Conservation (phyloP, 35 echinoderm and acorn worm genomes). For the Heliocidaris tuberculata region DNA sequence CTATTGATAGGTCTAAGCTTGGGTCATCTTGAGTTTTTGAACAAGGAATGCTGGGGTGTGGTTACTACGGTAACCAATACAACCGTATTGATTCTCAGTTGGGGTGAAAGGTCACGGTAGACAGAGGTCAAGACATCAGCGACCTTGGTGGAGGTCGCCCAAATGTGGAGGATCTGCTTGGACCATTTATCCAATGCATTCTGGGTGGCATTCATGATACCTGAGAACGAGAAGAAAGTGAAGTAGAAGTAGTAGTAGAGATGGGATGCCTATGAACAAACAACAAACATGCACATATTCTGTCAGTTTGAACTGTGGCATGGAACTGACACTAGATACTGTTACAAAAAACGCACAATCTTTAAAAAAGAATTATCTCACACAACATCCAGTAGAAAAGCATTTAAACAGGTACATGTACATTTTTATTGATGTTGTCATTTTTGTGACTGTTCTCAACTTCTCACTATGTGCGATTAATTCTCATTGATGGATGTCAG, state of each 20-base stretch:
- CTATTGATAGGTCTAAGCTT: neutral
- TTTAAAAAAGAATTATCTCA: too few species aligned
- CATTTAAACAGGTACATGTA: too few species aligned
- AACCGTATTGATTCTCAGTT: conserved; percentile 72
- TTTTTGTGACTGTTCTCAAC: too few species aligned
- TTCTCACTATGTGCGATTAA: too few species aligned
- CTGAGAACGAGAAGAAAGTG: conserved; percentile 58
- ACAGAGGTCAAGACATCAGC: conserved; percentile 58
- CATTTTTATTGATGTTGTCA: too few species aligned
- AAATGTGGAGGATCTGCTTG: conserved; percentile 92
- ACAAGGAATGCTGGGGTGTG: conserved; percentile 38
- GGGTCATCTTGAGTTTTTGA: conserved; percentile 43
- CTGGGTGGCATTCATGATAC: conserved; percentile 71
- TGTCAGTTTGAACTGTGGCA: neutral
- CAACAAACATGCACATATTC: neutral
- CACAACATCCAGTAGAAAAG: too few species aligned
- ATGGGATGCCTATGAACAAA: neutral
- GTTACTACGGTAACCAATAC: conserved; percentile 81
- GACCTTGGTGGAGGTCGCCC: conserved; percentile 67
- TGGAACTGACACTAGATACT: too few species aligned
- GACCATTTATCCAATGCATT: conserved; percentile 85
- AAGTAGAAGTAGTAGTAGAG: neutral
- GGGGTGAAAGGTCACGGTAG: conserved; percentile 62
- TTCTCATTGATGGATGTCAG: too few species aligned
- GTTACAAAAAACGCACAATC: too few species aligned